Conservation (phyloP, 2,113 vertebrate genomes). For the Ranitomeya variabilis region DNA sequence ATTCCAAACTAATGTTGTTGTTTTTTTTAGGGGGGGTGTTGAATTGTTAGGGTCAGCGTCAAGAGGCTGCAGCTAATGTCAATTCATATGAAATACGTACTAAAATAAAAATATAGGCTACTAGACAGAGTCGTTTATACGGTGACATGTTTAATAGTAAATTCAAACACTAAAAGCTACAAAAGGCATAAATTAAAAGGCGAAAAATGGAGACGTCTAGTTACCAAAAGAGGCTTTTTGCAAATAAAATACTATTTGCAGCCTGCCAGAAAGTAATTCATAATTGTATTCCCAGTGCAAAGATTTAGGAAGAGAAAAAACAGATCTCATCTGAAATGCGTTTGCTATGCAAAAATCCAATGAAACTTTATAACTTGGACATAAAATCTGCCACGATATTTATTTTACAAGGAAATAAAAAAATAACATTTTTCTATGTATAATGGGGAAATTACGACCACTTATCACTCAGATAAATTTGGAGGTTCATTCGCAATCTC, state of each 20-base stretch:
- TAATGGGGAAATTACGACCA: neutral
- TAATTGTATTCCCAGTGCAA: constrained; percentile 21
- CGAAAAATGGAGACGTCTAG: neutral
- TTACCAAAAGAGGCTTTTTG: constrained; percentile 14
- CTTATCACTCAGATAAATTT: neutral
- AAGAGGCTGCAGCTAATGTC: constrained; percentile 37
- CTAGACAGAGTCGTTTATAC: constrained; percentile 41
- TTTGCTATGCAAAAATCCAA: neutral
- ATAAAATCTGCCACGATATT: constrained; percentile 4
- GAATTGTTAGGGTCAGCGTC: constrained; percentile 32
- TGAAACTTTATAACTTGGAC: constrained; percentile 13
- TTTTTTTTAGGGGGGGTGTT: neutral
- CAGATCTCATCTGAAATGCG: neutral
- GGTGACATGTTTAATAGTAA: constrained; percentile 19
- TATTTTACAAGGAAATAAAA: neutral
- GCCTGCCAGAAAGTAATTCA: constrained; percentile 5
- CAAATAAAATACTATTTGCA: neutral
- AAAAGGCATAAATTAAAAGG: constrained; percentile 32
- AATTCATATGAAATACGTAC: constrained; percentile 48
- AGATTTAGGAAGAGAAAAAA: constrained; percentile 6
- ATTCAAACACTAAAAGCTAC: constrained; percentile 9
- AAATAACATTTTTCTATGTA: neutral
- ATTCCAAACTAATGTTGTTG: constrained; percentile 53
- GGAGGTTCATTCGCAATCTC: neutral
- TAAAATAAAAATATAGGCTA: constrained; percentile 47